phyloP scores from a whole-genome alignment of 2,113 vertebrate species.

The Eretmochelys imbricata region DNA sequence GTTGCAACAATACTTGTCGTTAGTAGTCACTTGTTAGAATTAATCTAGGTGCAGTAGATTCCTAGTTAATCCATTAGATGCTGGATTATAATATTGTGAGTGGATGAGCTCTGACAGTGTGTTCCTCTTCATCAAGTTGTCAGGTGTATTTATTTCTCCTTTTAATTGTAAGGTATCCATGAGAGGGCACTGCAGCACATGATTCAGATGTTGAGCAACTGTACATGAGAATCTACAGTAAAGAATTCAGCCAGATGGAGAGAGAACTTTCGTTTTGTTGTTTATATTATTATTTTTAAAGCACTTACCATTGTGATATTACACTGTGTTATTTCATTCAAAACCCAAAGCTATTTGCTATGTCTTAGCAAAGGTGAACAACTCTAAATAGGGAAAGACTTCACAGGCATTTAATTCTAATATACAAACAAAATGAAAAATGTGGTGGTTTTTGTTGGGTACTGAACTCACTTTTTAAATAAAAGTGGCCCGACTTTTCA shows the following conservation, averaged over 20 bases:
- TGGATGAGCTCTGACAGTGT: rapidly evolving
- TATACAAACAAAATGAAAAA: not conserved
- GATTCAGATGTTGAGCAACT: slow-evolving; percentile 9
- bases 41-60: not conserved
- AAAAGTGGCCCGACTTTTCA: not conserved
- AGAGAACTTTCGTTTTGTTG: not conserved
- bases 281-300: not conserved
- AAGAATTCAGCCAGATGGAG: not conserved
- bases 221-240: not conserved
- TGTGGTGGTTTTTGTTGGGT: not conserved
- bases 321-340: not conserved
- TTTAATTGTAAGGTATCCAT: slow-evolving; percentile 54
- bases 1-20: rapidly evolving
- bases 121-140: not conserved
- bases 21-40: not conserved
- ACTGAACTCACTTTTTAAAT: not conserved
- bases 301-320: not conserved
- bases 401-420: not conserved
- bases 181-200: slow-evolving; percentile 73
- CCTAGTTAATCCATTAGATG: not conserved
- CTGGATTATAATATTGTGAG: not conserved
- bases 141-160: not conserved
- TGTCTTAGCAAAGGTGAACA: not conserved
- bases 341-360: not conserved
- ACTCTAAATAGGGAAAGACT: not conserved